A percentile compares a stretch with the other conserved stretches of the same genome.
phyloP scores from a whole-genome alignment of 2,797 vertebrate genomes.

The Phoebastria nigripes region DNA sequence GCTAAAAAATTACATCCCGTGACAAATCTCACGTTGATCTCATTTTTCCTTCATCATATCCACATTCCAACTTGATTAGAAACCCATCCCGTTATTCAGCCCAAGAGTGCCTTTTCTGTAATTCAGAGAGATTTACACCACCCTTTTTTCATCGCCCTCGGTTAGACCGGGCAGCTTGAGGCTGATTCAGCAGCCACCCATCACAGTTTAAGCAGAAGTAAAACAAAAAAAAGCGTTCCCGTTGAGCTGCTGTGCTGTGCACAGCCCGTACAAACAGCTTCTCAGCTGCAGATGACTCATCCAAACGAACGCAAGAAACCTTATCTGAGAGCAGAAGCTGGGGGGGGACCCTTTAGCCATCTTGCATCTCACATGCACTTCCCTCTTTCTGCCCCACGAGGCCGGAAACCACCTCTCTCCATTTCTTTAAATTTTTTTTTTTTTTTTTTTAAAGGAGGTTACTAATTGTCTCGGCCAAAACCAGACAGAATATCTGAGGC shows the following conservation, averaged over 20 bases:
- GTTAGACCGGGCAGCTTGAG: not conserved
- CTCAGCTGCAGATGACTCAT: not conserved
- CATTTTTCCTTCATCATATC: not conserved
- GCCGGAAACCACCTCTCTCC: not conserved
- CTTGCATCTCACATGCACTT: not conserved
- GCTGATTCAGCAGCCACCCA: not conserved
- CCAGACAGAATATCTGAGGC: not conserved
- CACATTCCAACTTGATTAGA: not conserved
- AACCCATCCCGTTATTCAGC: not conserved
- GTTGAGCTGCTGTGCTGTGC: not conserved
- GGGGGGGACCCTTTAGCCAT: not conserved
- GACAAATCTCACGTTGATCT: not conserved
- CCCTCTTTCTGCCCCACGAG: not conserved
- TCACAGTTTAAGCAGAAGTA: not conserved
- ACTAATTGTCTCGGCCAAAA: not conserved
- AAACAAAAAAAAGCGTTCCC: not conserved
- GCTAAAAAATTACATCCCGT: no score
- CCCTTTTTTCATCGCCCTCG: not conserved
- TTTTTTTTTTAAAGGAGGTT: not conserved
- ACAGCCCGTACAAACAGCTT: not conserved
- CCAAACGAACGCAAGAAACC: not conserved
- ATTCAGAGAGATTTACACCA: not conserved
- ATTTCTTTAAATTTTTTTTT: no score
- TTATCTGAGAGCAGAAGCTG: not conserved
- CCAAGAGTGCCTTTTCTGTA: not conserved